Evolutionary conservation across 2,113 vertebrate genomes (phyloP), one percentile per base, ranked within the genome.

Genomic region (Lanius ludovicianus): DNA sequence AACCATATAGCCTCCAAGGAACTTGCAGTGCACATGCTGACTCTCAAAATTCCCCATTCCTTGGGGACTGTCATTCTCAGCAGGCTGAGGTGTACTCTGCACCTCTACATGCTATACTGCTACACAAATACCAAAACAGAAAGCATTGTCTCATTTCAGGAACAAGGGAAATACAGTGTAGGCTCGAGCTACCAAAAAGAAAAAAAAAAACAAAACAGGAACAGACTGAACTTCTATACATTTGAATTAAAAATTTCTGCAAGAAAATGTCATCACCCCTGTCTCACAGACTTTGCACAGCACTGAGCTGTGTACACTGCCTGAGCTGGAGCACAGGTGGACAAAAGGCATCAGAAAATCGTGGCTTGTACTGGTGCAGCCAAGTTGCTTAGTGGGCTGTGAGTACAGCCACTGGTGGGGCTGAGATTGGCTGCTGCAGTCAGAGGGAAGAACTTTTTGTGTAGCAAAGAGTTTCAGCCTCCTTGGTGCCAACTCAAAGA

Each of bases 321-420:
- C 37, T 37, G 37, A 73, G 17, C 41, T 17, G 35, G 50, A 87
- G 46, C 3, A 16, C 41, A 73, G 19, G 17, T 19, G 73, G 35
- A 31, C 63, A 64, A 87, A 84, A 89, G 19, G 19, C 80, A 77
- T 30, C 31, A 68, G 56, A 75, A 59, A 49, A 27, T 24, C 0
- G 0, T 73, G 71, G 41, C 69, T 69, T 46, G 30, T 42, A 11
- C 3, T 21, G 62, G 53, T 47, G 62, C 20, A 65, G 25, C 41
- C 50, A 33, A 33, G 71, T 8, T 57, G 64, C 68, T 73, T 9
- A 20, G 50, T 10, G 42, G 28, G 11, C 28, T 57, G 27, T 37
- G 41, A 44, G 47, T 10, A 11, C 19, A 56, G 0, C 10, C 13
- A 1, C 0, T 9, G 39, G 2, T 33, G 25, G 52, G 39, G 21